Base-by-base conservation (phyloP, 2,113 vertebrate species). In the Emberiza fucata region DNA sequence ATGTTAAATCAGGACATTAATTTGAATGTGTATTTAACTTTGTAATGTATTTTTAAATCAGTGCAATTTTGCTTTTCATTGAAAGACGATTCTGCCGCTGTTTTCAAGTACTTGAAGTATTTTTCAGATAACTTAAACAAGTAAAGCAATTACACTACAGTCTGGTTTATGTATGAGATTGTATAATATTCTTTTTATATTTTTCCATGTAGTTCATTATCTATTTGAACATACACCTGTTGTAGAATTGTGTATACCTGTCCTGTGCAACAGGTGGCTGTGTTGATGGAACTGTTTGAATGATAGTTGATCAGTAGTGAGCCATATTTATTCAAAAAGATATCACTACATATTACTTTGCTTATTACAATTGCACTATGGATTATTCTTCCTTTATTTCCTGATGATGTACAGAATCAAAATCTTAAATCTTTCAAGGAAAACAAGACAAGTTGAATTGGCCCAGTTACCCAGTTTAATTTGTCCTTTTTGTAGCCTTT, bases 361-460 rank as follows among this genome's bases (percentile, higher is more conserved):
- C 97, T 98, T 95, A 96, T 95, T 97, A 94, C 97, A 90, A 98
- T 97, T 97, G 97, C 97, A 98, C 98, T 98, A 97, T 96, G 96
- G 96, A 83, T 96, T 97, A 92, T 94, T 95, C 94, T 98, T 96
- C 96, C 91, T 71, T 92, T 95, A 86, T 96, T 96, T 96, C 86
- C 95, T 92, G 86, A 75, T 94, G 71, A 48, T 98, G 97, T 98
- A 98, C 94, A 98, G 97, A 97, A 81, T 95, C 83, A 88, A 81
- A 87, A 96, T 90, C 93, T 90, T 95, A 92, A 98, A 78, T 66
- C 96, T 97, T 97, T 97, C 72, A 80, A 95, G 92, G 93, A 96
- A 88, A 95, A 61, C 33, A 70, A 92, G 95, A 94, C 97, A 89
- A 97, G 95, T 97, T 97, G 97, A 93, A 97, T 97, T 95, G 97